A percentile compares a stretch with the other conserved stretches of the same genome.
Conservation (phyloP, 2,797 vertebrate species). For the Rhinophrynus dorsalis region DNA sequence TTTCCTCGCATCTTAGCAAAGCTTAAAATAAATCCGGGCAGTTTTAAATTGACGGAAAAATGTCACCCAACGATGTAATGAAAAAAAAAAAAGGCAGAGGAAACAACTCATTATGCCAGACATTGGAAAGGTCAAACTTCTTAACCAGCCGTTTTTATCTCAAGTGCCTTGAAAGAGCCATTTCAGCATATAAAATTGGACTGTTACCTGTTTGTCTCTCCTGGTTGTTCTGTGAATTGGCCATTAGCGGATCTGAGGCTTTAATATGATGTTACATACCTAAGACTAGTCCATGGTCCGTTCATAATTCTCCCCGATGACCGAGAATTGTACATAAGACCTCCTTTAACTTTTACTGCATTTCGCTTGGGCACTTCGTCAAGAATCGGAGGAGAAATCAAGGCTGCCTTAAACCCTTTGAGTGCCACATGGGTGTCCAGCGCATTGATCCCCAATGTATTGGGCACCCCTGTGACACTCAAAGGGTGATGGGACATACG, state of each 20-base stretch:
- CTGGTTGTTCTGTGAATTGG: background rate
- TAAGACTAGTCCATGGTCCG: too few species aligned
- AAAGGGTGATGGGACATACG: too few species aligned
- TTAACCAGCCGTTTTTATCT: conserved; percentile 9
- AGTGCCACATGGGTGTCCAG: too few species aligned
- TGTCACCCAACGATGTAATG: background rate
- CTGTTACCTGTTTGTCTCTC: background rate
- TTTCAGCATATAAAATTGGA: background rate
- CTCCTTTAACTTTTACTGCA: too few species aligned
- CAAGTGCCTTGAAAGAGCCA: conserved; percentile 7
- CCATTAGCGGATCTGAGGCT: background rate
- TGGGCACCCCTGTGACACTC: too few species aligned
- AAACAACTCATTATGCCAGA: conserved; percentile 9
- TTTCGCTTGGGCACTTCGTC: too few species aligned
- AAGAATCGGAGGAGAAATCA: too few species aligned
- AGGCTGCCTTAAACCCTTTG: too few species aligned
- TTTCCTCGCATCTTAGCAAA: background rate
- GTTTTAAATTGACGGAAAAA: background rate
- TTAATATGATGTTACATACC: too few species aligned
- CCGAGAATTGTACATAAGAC: too few species aligned
- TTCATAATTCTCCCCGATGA: too few species aligned
- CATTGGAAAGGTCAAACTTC: conserved; percentile 15
- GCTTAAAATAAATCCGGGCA: conserved; percentile 15
- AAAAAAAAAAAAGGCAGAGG: background rate
- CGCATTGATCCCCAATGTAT: too few species aligned